Conservation (phyloP, 2,888 invertebrate genomes). For the Nasonia oneida region DNA sequence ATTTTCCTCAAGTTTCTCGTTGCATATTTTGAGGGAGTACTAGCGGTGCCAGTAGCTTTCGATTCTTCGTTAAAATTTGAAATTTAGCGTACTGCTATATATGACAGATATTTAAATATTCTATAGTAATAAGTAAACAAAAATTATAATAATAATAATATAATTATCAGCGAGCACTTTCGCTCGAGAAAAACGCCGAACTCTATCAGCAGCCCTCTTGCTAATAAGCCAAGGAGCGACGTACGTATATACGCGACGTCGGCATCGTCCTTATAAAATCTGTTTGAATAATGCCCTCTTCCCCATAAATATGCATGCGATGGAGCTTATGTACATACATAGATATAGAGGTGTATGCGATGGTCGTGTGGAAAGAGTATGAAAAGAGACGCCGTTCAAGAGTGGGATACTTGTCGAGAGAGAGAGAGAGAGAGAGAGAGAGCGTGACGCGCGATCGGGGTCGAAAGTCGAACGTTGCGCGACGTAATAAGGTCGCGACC, state of each 20-base stretch:
- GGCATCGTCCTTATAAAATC: constrained; percentile 76
- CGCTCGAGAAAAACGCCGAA: not conserved
- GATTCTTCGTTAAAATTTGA: too few species aligned
- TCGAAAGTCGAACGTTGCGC: constrained; percentile 42
- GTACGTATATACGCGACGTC: constrained; percentile 65
- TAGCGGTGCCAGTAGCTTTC: too few species aligned
- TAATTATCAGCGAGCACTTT: not conserved
- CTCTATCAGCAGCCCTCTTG: constrained; percentile 64
- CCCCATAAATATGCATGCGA: constrained; percentile 76
- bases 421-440: not conserved
- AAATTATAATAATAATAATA: too few species aligned
- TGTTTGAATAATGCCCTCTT: constrained; percentile 74
- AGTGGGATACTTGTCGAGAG: not conserved
- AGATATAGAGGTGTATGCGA: not conserved
- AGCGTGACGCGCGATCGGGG: constrained; percentile 49
- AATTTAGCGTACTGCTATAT: too few species aligned
- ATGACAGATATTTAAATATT: too few species aligned
- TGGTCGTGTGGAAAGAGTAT: constrained; percentile 41
- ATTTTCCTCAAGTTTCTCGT: not conserved
- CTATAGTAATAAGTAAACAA: too few species aligned
- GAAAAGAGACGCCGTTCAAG: not conserved
- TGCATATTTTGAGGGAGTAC: not conserved
- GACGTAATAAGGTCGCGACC: constrained; percentile 72
- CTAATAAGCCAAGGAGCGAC: constrained; percentile 68
- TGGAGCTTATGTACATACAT: constrained; percentile 34